A percentile compares a stretch with the other conserved stretches of the same genome.
phyloP scores from a whole-genome alignment of 2,113 vertebrate genomes.

The Vulpes lagopus region DNA sequence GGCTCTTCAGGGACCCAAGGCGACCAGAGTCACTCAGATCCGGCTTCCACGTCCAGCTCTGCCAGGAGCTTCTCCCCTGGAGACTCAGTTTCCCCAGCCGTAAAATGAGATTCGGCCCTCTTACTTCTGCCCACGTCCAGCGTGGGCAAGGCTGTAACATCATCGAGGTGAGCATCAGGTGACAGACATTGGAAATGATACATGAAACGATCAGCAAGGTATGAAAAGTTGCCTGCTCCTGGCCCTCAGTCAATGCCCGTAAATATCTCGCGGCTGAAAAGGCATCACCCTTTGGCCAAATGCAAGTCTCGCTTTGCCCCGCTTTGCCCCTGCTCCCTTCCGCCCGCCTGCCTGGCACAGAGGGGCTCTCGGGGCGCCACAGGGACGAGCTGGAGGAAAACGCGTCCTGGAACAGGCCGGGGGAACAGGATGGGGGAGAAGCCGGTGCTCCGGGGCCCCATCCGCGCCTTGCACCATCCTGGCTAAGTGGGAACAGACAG shows the following conservation, averaged over 20 bases:
- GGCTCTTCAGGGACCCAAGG: not conserved
- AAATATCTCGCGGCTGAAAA: not conserved
- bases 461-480: not conserved
- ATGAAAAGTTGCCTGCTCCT: not conserved
- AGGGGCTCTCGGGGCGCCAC: not conserved
- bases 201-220: not conserved
- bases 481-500: not conserved
- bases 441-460: fast-evolving
- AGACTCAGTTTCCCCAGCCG: not conserved
- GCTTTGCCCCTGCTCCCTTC: slow-evolving; percentile 16
- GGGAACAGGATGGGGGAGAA: not conserved
- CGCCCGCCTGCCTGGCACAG: not conserved
- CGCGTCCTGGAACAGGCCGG: not conserved
- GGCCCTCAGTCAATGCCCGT: not conserved
- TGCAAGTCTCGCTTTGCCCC: slow-evolving; percentile 61
- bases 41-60: not conserved
- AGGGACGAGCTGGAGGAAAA: not conserved
- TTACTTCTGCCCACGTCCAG: not conserved
- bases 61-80: not conserved
- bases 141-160: not conserved
- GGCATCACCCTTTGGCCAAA: not conserved
- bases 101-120: not conserved
- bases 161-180: fast-evolving
- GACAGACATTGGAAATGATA: not conserved
- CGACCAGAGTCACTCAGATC: not conserved